Percentiles rank a stretch among this genome's conserved stretches.
Conservation (phyloP, 2,888 invertebrate species). For the Megalurothrips usitatus region DNA sequence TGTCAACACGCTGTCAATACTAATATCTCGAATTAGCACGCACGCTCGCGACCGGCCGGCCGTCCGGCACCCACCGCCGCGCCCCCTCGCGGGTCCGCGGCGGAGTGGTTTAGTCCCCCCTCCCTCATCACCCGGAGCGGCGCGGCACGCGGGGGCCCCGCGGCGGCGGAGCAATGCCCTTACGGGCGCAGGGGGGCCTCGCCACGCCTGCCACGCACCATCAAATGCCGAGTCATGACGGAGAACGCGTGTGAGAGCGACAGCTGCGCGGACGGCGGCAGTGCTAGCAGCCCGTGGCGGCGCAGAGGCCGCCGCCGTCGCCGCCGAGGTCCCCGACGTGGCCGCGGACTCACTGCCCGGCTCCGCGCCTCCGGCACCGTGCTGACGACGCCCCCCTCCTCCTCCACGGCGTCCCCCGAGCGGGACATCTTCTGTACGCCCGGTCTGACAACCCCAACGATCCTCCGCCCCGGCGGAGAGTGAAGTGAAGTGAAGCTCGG, state of each 20-base stretch:
- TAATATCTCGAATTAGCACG: conserved; percentile 14
- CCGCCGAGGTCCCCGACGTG: neutral
- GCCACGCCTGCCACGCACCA: neutral
- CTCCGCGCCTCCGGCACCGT: no score
- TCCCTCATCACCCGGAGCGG: neutral
- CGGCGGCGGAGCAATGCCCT: no score
- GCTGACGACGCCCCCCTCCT: neutral
- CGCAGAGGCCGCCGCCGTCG: neutral
- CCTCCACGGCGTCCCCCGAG: neutral
- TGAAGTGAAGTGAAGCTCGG: no score
- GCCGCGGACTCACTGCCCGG: no score
- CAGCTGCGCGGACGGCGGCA: neutral
- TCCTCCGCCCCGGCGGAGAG: no score
- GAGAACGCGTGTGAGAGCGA: neutral
- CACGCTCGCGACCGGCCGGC: neutral
- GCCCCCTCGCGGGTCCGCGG: no score
- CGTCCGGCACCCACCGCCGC: neutral
- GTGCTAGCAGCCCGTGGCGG: neutral
- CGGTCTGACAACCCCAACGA: no score
- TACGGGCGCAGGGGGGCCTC: neutral
- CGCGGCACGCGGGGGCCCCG: neutral
- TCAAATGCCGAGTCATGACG: neutral
- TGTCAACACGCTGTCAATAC: conserved; percentile 20
- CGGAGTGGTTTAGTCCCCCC: no score
- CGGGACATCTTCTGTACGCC: no score